Percentiles rank a stretch among this genome's conserved stretches.
phyloP scores from a whole-genome alignment of 1,140 invertebrate genomes.

The Procambarus clarkii region DNA sequence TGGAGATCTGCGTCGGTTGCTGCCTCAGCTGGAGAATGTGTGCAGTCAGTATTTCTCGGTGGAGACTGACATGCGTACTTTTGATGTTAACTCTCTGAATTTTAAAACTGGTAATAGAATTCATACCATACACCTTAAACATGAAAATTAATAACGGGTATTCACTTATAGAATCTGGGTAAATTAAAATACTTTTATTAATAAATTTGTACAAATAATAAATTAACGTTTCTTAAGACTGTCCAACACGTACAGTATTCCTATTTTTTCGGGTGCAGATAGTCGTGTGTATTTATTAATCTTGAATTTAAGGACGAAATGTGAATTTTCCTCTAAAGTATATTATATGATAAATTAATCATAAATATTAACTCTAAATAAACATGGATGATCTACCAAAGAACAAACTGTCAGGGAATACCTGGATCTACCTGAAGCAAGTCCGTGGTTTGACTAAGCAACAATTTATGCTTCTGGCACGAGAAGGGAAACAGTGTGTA shows the following conservation, averaged over 20 bases:
- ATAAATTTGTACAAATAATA: constrained; percentile 11
- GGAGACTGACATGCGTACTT: constrained; percentile 67
- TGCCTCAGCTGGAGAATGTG: constrained; percentile 76
- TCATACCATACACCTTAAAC: constrained; percentile 44
- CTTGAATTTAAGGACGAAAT: constrained; percentile 9
- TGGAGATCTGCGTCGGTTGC: constrained; percentile 75
- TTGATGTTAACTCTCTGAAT: constrained; percentile 74
- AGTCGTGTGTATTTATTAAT: background rate
- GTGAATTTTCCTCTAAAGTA: background rate
- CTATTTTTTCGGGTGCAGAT: background rate
- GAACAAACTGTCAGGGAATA: background rate
- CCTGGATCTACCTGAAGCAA: background rate
- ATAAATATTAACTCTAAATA: background rate
- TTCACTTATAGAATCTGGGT: background rate
- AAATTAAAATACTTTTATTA: background rate
- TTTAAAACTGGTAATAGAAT: constrained; percentile 78
- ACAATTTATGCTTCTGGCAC: background rate
- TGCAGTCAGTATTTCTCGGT: constrained; percentile 75
- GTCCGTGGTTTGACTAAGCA: background rate
- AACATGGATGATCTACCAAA: background rate
- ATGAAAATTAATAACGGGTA: background rate
- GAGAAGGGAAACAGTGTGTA: background rate
- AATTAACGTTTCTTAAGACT: background rate
- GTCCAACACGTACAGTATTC: background rate
- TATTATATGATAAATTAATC: background rate